Evolutionary conservation across 2,888 invertebrate species (phyloP).

Genomic region (Molanna angustata): DNA sequence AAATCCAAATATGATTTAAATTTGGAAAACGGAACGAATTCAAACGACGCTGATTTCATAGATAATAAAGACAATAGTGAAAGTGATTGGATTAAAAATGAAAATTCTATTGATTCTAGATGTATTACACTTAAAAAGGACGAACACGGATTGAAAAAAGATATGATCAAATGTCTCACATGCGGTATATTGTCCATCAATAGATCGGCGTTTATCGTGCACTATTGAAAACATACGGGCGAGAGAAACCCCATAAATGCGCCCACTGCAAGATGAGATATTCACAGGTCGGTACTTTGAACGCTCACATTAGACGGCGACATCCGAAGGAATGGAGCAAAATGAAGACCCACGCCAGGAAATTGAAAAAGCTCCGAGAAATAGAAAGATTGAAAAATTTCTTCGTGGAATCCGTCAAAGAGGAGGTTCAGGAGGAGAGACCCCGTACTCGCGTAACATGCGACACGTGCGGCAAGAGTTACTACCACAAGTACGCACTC

Average conservation of each 20-base stretch:
- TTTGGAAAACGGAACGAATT: background rate
- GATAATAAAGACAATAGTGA: background rate
- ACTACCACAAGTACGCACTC: slow-evolving; percentile 11
- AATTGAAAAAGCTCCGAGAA: slow-evolving; percentile 12
- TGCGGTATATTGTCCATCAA: slow-evolving; percentile 15
- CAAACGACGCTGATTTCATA: background rate
- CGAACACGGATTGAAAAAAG: slow-evolving; percentile 14
- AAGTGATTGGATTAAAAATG: too few species aligned
- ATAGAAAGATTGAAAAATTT: background rate
- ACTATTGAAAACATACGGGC: slow-evolving; percentile 16
- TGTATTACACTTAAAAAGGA: slow-evolving; percentile 7
- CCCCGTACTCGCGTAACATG: slow-evolving; percentile 1
- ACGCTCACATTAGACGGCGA: slow-evolving; percentile 11
- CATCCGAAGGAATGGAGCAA: slow-evolving; percentile 17
- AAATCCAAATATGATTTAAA: too few species aligned
- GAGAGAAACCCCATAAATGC: slow-evolving; percentile 15
- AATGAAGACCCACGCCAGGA: slow-evolving; percentile 3
- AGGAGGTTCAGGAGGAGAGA: background rate
- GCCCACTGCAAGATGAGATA: slow-evolving; percentile 10
- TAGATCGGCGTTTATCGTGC: slow-evolving; percentile 17
- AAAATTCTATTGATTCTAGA: background rate
- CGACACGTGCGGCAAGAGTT: slow-evolving; percentile 15
- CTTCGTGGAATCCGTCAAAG: too few species aligned
- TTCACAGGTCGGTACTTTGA: slow-evolving; percentile 13
- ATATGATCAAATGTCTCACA: slow-evolving; percentile 18